Conservation (phyloP, 2,113 vertebrate species). For the Phodopus roborovskii region DNA sequence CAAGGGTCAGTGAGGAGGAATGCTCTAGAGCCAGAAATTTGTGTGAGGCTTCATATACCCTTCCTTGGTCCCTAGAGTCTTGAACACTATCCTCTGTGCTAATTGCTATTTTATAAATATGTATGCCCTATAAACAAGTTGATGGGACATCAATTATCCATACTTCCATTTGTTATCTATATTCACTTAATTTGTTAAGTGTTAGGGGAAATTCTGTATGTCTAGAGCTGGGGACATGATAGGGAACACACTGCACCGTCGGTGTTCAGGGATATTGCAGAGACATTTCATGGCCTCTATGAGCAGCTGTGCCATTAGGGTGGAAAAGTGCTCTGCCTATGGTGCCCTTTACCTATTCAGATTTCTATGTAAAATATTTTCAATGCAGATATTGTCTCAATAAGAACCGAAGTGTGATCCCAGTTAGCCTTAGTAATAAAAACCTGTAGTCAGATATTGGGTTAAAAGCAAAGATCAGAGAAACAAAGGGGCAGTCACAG, state of each 20-base stretch:
- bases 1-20: background rate
- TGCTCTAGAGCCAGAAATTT: background rate
- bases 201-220: background rate
- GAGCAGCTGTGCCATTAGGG: background rate
- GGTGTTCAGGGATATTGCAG: background rate
- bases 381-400: background rate
- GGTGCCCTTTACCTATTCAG: background rate
- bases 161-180: background rate
- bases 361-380: background rate
- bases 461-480: too few relatives aligned
- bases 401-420: background rate
- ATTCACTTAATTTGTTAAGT: background rate
- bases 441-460: too few relatives aligned
- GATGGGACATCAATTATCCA: background rate
- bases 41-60: background rate
- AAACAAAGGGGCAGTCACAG: too few relatives aligned
- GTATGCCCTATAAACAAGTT: background rate
- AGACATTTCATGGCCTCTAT: background rate
- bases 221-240: fast-evolving
- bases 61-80: background rate
- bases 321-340: background rate
- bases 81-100: background rate
- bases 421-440: too few relatives aligned
- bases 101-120: background rate
- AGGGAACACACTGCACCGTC: background rate